Base-by-base conservation (phyloP, 2,113 vertebrate genomes). In the Pelecanoides urinatrix region DNA sequence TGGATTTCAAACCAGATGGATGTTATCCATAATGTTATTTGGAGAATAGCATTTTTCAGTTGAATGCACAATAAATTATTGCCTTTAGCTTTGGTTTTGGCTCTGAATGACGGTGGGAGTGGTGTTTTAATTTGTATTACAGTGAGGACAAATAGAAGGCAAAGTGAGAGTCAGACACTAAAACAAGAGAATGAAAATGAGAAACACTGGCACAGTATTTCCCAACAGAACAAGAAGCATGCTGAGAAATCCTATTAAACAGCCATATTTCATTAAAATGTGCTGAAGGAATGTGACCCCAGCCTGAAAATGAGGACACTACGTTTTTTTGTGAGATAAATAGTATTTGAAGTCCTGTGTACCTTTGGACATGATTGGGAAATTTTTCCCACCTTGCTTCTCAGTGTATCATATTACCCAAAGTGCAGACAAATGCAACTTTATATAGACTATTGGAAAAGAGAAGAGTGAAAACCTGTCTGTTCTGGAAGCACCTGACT, bases 1-100 rank as follows among this genome's bases (percentile, higher is more conserved):
- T 91, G 55, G 93, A 90, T 95, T 97, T 95, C 62, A 63, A 95
- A 96, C 74, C 91, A 96, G 95, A 94, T 95, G 96, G 93, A 90
- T 90, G 66, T 88, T 91, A 96, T 88, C 95, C 91, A 67, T 95
- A 88, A 79, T 80, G 59, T 86, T 95, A 67, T 88, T 95, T 96
- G 91, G 93, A 92, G 85, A 96, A 85, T 52, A 86, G 50, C 59
- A 29, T 83, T 96, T 95, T 94, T 83, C 62, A 76, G 77, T 79
- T 92, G 91, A 89, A 62, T 73, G 59, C 53, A 68, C 66, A 75
- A 63, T 79, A 91, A 91, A 90, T 95, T 79, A 90, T 62, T 96
- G 86, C 91, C 77, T 91, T 95, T 83, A 79, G 89, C 85, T 92
- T 80, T 90, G 55, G 18, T 50, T 96, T 94, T 96, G 92, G 88